Evolutionary conservation across 2,888 invertebrate genomes (phyloP).

Genomic region (Epirrhoe tristata): DNA sequence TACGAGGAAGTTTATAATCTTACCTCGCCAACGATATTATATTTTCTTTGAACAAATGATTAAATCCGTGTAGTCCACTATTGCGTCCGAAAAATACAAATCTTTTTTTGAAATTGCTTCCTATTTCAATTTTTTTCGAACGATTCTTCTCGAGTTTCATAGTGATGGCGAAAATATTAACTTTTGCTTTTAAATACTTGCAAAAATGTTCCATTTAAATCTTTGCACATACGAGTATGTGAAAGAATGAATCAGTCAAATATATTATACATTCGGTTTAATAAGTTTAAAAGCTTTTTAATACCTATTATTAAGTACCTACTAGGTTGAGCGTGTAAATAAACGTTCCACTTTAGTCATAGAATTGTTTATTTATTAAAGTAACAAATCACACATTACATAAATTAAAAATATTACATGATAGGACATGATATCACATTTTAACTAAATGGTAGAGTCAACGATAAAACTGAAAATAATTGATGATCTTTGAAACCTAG

Average conservation of each 20-base stretch:
- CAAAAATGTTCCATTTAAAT: not conserved
- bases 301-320: not conserved
- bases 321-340: slow-evolving; percentile 11
- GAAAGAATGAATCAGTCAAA: slow-evolving; percentile 1
- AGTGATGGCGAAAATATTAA: not conserved
- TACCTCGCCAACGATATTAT: slow-evolving; percentile 82
- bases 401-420: slow-evolving; percentile 11
- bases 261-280: slow-evolving; percentile 11
- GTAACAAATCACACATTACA: slow-evolving; percentile 6
- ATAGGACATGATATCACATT: not conserved
- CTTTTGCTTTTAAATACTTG: not conserved
- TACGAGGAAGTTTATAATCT: slow-evolving; percentile 8
- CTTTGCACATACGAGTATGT: not conserved
- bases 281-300: slow-evolving; percentile 32
- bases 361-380: slow-evolving; percentile 24
- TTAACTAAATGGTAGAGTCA: not conserved
- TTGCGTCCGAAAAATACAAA: slow-evolving; percentile 63
- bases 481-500: too few relatives aligned
- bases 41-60: slow-evolving; percentile 80
- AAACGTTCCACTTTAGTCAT: slow-evolving; percentile 14
- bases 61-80: slow-evolving; percentile 82
- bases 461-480: not conserved
- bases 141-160: not conserved
- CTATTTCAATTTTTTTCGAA: not conserved
- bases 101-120: slow-evolving; percentile 39